Conservation (phyloP, 1,140 invertebrate species). For the Drepana arcuata region DNA sequence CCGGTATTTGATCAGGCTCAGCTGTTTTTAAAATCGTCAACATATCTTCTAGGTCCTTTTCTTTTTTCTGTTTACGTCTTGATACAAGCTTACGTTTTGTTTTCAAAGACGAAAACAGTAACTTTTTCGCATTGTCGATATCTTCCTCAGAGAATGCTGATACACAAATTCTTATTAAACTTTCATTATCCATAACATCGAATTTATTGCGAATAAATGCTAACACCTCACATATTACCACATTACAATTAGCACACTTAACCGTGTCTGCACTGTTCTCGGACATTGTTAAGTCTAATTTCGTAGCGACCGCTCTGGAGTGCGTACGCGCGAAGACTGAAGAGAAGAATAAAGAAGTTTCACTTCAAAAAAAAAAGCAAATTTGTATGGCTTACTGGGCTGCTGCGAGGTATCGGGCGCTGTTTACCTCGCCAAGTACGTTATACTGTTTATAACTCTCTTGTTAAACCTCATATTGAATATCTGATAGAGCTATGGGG, state of each 20-base stretch:
- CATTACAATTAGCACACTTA: conserved; percentile 5
- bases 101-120: background rate
- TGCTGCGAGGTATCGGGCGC: background rate
- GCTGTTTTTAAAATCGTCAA: background rate
- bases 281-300: conserved; percentile 1
- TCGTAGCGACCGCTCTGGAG: conserved; percentile 1
- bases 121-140: background rate
- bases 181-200: conserved; percentile 5
- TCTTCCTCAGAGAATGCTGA: background rate
- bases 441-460: conserved; percentile 4
- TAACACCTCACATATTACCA: conserved; percentile 1
- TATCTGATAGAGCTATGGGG: conserved; percentile 9
- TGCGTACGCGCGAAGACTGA: conserved; percentile 1
- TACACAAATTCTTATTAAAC: conserved; percentile 1
- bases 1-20: background rate
- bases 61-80: background rate
- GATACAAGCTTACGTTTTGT: background rate
- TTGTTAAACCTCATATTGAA: conserved; percentile 9
- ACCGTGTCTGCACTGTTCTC: conserved; percentile 1
- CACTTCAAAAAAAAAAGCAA: conserved; percentile 17
- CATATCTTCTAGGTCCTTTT: background rate
- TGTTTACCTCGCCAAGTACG: conserved; percentile 3
- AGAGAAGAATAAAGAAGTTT: too few species aligned
- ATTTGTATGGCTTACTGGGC: conserved; percentile 9
- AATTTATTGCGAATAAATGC: conserved; percentile 5